These are phyloP conservation scores for Neodiprion pinetum DNA, from an alignment of 1,140 invertebrate species.

Conservation along the genomic window DNA sequence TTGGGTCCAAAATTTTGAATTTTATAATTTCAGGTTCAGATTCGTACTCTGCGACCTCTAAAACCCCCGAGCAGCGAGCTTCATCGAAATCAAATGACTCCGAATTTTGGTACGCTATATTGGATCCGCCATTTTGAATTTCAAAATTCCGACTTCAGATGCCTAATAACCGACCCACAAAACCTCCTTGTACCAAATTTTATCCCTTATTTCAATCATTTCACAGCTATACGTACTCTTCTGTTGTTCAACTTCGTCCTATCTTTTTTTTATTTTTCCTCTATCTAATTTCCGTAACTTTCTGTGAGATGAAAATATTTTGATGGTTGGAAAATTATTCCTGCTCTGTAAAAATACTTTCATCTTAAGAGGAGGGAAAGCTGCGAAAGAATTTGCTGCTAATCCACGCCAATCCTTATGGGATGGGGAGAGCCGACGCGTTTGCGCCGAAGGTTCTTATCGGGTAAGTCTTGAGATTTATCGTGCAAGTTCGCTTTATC, in stretches of 20 bases:
- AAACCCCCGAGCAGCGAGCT: too few species aligned
- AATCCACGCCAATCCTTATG: neutral
- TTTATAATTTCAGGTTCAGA: too few species aligned
- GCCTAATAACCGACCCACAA: too few species aligned
- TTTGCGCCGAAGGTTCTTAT: neutral
- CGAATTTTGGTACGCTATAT: too few species aligned
- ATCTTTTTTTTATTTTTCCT: neutral
- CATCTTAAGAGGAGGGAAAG: neutral
- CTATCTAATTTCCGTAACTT: neutral
- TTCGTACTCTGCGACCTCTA: too few species aligned
- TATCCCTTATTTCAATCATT: too few species aligned
- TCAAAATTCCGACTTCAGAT: too few species aligned
- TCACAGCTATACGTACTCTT: too few species aligned
- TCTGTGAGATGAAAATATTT: neutral
- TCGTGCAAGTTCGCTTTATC: neutral
- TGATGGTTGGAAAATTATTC: neutral
- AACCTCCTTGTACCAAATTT: too few species aligned
- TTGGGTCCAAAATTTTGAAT: too few species aligned
- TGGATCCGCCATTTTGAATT: too few species aligned
- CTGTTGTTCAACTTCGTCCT: neutral
- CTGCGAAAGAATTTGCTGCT: neutral
- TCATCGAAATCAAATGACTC: too few species aligned
- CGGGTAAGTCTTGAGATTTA: constrained; percentile 2
- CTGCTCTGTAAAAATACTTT: neutral
- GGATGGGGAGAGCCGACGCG: neutral